phyloP scores from a whole-genome alignment of 2,888 invertebrate species.

The Calameuta idolon region DNA sequence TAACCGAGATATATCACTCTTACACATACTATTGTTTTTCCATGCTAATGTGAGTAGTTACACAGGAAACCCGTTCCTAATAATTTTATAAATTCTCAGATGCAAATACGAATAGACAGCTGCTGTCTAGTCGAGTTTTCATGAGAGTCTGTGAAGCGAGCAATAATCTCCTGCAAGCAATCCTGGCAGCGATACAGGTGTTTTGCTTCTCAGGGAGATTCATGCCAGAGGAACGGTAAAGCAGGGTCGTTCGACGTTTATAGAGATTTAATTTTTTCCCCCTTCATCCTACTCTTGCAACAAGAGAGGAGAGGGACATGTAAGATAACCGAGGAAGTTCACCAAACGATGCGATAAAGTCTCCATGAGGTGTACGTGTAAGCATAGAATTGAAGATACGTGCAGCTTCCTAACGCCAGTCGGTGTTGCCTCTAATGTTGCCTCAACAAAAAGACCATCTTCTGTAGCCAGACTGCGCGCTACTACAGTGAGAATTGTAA shows the following conservation, averaged over 20 bases:
- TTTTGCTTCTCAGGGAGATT: background rate
- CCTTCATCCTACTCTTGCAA: background rate
- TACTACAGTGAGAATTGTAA: conserved; percentile 28
- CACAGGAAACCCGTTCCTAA: background rate
- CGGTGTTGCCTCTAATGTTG: conserved; percentile 51
- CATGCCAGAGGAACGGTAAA: conserved; percentile 1
- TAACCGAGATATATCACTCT: no score
- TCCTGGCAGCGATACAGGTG: background rate
- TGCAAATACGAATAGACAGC: background rate
- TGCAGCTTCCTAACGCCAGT: background rate
- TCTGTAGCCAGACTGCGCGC: conserved; percentile 26
- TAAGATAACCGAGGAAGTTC: background rate
- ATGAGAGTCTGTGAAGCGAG: background rate
- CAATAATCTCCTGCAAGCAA: background rate
- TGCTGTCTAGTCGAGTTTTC: background rate
- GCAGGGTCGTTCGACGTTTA: background rate
- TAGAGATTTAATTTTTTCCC: background rate
- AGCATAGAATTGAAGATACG: background rate
- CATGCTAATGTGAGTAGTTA: background rate
- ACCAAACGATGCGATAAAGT: background rate
- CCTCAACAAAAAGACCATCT: conserved; percentile 23
- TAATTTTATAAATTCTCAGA: background rate
- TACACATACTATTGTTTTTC: background rate
- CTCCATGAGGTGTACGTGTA: background rate
- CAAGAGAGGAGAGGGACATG: background rate